phyloP scores from a whole-genome alignment of 2,888 invertebrate species.

The Ornithoptera alexandrae region DNA sequence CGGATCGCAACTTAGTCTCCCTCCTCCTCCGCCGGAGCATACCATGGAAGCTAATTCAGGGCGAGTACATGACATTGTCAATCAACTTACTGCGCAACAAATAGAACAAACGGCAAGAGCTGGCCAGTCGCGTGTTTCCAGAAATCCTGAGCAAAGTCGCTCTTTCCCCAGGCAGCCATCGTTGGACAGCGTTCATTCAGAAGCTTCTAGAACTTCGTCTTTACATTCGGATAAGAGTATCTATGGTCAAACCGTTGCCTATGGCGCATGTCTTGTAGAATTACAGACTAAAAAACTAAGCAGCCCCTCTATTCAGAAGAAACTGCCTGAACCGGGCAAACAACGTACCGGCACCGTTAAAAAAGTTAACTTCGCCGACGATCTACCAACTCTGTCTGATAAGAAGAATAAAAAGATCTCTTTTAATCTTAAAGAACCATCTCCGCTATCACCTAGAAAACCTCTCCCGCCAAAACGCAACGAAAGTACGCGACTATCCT shows the following conservation, averaged over 20 bases:
- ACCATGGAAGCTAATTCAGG: conserved; percentile 60
- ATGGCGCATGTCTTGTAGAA: conserved; percentile 79
- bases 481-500: conserved; percentile 86
- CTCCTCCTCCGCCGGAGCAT: conserved; percentile 85
- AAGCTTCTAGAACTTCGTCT: conserved; percentile 69
- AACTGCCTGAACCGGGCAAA: conserved; percentile 64
- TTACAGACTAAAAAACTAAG: conserved; percentile 76
- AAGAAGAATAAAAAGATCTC: conserved; percentile 84
- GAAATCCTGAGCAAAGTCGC: conserved; percentile 58
- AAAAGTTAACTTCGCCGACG: conserved; percentile 83
- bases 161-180: conserved; percentile 79
- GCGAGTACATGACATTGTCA: conserved; percentile 69
- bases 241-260: conserved; percentile 59
- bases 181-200: conserved; percentile 77
- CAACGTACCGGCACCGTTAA: conserved; percentile 56
- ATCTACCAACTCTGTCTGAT: conserved; percentile 67
- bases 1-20: conserved; percentile 87
- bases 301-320: conserved; percentile 60
- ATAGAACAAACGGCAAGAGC: conserved; percentile 60
- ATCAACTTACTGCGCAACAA: conserved; percentile 64
- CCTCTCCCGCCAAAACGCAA: conserved; percentile 88
- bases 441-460: conserved; percentile 82
- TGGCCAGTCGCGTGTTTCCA: conserved; percentile 61
- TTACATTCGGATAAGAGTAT: conserved; percentile 66
- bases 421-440: conserved; percentile 78